phyloP scores from a whole-genome alignment of 2,888 invertebrate genomes.

The Dione juno region DNA sequence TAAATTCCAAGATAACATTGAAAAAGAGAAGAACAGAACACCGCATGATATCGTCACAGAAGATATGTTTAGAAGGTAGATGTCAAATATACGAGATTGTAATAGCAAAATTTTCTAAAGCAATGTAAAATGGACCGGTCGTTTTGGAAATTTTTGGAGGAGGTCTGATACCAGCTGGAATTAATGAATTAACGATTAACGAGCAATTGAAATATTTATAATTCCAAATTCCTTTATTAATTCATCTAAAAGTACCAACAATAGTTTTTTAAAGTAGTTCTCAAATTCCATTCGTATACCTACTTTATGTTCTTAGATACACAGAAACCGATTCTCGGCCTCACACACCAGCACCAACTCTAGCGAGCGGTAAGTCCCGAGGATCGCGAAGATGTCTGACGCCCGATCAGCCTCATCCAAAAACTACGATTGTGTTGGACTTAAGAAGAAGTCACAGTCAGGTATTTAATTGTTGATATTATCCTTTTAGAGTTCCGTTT shows the following conservation, averaged over 20 bases:
- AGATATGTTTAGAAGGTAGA: conserved; percentile 86
- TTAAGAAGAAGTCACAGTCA: conserved; percentile 87
- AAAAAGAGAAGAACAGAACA: conserved; percentile 71
- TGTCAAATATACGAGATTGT: too few relatives aligned
- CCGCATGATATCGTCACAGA: conserved; percentile 88
- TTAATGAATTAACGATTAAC: too few relatives aligned
- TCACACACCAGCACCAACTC: conserved; percentile 90
- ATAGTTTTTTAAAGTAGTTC: too few relatives aligned
- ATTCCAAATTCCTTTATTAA: too few relatives aligned
- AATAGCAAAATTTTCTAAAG: too few relatives aligned
- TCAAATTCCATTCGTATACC: too few relatives aligned
- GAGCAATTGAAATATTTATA: too few relatives aligned
- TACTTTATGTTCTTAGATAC: conserved; percentile 77
- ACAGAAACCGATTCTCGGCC: conserved; percentile 94
- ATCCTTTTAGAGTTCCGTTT: not conserved
- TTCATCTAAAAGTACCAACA: too few relatives aligned
- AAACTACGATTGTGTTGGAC: conserved; percentile 89
- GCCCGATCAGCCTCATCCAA: conserved; percentile 86
- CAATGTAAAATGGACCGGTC: too few relatives aligned
- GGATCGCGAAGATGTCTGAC: conserved; percentile 89
- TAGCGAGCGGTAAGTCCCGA: conserved; percentile 88
- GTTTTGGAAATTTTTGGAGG: too few relatives aligned
- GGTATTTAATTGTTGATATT: conserved; percentile 57
- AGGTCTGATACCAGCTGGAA: too few relatives aligned
- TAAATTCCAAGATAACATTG: conserved; percentile 67